phyloP scores from a whole-genome alignment of 35 echinoderm and acorn worm species.

The Holothuria glaberrima region DNA sequence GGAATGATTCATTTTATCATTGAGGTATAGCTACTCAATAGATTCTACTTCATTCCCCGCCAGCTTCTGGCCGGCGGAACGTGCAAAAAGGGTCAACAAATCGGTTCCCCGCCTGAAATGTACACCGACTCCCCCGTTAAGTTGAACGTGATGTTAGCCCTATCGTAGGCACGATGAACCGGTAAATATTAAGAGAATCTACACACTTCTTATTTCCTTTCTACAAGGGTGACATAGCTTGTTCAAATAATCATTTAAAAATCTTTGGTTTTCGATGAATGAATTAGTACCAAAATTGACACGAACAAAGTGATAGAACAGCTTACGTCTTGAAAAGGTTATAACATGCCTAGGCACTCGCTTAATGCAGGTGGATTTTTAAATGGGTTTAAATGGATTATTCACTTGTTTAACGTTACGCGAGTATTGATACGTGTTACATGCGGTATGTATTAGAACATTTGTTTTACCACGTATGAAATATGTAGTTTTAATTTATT shows the following conservation, averaged over 20 bases:
- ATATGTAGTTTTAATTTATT: no score
- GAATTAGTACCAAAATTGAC: no score
- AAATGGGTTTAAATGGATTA: no score
- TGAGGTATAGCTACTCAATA: background rate
- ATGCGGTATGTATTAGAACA: no score
- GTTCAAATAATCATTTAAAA: slow-evolving; percentile 50
- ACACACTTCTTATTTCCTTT: slow-evolving; percentile 20
- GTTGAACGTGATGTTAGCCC: slow-evolving; percentile 28
- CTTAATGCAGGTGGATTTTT: no score
- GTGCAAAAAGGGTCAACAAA: slow-evolving; percentile 37
- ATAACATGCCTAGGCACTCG: no score
- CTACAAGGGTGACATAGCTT: slow-evolving; percentile 37
- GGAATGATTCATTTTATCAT: slow-evolving; percentile 34
- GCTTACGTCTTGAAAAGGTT: no score
- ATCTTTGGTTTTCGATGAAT: slow-evolving; percentile 32
- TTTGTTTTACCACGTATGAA: no score
- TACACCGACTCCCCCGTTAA: slow-evolving; percentile 38
- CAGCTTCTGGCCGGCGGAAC: background rate
- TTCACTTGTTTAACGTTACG: no score
- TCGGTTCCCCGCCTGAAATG: slow-evolving; percentile 21
- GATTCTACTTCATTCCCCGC: background rate
- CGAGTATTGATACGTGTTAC: no score
- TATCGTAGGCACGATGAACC: background rate
- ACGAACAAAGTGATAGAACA: no score
- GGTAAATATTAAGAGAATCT: slow-evolving; percentile 26